Conservation (phyloP, 2,797 vertebrate species). For the Spheniscus humboldti region DNA sequence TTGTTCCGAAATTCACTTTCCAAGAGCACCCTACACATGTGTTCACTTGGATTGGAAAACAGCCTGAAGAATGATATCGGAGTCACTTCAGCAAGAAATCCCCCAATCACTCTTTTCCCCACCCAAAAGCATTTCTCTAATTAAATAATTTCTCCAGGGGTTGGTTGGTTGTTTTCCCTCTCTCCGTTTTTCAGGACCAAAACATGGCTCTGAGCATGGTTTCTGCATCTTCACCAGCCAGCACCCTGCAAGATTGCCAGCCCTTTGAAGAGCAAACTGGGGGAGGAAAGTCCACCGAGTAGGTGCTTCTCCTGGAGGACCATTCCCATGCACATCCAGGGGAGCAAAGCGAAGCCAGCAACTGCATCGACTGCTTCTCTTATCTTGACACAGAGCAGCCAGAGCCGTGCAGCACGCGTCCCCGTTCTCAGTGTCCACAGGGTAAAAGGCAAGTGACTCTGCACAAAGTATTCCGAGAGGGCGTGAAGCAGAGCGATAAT, state of each 20-base stretch:
- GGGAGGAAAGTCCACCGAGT: background rate
- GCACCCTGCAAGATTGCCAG: background rate
- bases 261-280: background rate
- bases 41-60: background rate
- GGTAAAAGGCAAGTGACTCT: background rate
- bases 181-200: background rate
- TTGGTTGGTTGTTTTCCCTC: background rate
- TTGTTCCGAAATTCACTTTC: background rate
- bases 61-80: background rate
- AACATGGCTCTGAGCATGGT: background rate
- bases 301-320: background rate
- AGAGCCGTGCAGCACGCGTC: rapidly evolving
- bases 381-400: background rate
- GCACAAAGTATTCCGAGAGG: background rate
- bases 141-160: background rate
- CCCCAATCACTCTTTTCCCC: background rate
- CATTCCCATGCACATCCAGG: background rate
- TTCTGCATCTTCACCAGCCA: background rate
- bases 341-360: background rate
- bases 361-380: rapidly evolving
- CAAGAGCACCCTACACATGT: background rate
- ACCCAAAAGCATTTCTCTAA: background rate
- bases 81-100: background rate
- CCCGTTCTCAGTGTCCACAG: background rate
- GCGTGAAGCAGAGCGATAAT: background rate